Percentiles rank a stretch among this genome's conserved stretches.
phyloP scores from a whole-genome alignment of 2,888 invertebrate species.

The Anagyrus pseudococci region DNA sequence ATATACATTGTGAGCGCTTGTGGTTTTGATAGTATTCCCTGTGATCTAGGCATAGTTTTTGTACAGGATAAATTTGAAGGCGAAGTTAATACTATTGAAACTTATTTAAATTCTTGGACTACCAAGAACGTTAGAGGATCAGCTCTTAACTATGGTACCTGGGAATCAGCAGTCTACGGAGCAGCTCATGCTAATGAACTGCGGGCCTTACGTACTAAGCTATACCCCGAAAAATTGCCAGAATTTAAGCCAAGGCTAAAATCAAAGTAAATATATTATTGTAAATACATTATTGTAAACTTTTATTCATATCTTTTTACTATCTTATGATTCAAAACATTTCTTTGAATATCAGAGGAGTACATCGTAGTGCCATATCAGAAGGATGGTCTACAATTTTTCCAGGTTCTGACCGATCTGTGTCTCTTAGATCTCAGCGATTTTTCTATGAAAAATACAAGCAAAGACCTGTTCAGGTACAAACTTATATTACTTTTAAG shows the following conservation, averaged over 20 bases:
- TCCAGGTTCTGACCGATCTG: constrained; percentile 82
- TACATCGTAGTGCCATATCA: constrained; percentile 65
- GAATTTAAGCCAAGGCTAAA: constrained; percentile 69
- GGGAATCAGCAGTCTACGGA: constrained; percentile 86
- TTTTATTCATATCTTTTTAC: constrained; percentile 14
- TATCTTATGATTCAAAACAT: neutral
- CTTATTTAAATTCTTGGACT: constrained; percentile 66
- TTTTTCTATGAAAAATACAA: constrained; percentile 72
- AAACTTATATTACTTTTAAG: constrained; percentile 72
- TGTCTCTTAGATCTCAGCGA: constrained; percentile 83
- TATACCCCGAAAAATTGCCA: constrained; percentile 73
- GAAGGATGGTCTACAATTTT: constrained; percentile 77
- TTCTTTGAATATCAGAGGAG: too few species aligned
- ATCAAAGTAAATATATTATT: constrained; percentile 61
- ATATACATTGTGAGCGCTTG: constrained; percentile 89
- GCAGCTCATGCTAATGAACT: constrained; percentile 73
- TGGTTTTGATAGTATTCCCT: constrained; percentile 92
- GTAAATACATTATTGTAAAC: constrained; percentile 13
- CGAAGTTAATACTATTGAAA: constrained; percentile 76
- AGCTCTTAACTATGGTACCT: constrained; percentile 81
- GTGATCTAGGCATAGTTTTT: constrained; percentile 85
- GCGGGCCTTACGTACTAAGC: constrained; percentile 68
- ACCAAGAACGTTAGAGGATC: constrained; percentile 56
- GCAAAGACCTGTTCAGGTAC: constrained; percentile 79
- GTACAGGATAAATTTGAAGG: constrained; percentile 80